These are phyloP conservation scores for Heptranchias perlo DNA, from an alignment of 2,113 vertebrate species.

Conservation along the genomic window DNA sequence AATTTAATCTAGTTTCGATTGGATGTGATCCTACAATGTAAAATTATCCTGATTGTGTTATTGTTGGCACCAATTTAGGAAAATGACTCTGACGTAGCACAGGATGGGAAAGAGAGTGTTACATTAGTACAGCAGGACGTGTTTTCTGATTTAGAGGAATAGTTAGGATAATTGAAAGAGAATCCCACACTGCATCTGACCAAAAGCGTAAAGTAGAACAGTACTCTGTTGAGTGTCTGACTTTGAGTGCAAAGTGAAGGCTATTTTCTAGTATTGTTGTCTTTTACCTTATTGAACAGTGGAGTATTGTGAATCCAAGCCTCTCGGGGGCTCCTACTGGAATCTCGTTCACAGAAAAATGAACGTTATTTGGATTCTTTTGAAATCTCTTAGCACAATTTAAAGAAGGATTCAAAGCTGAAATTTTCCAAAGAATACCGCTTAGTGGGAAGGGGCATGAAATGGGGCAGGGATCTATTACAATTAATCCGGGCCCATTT, in stretches of 20 bases:
- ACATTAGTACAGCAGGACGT: not conserved
- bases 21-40: not conserved
- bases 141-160: not conserved
- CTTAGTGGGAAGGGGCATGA: not conserved
- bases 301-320: not conserved
- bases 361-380: not conserved
- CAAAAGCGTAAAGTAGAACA: not conserved
- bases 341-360: not conserved
- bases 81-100: not conserved
- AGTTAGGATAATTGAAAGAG: not conserved
- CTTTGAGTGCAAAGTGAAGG: not conserved
- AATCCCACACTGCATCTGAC: not conserved
- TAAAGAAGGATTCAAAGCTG: not conserved
- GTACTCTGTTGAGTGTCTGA: not conserved
- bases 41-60: not conserved
- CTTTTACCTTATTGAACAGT: not conserved
- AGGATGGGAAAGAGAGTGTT: not conserved
- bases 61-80: not conserved
- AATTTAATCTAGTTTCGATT: not conserved
- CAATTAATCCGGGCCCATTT: not conserved
- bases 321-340: not conserved
- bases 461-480: not conserved
- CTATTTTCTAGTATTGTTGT: not conserved
- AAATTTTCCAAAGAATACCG: not conserved
- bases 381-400: not conserved